phyloP scores from a whole-genome alignment of 2,888 invertebrate genomes.

The Atrina japonica region DNA sequence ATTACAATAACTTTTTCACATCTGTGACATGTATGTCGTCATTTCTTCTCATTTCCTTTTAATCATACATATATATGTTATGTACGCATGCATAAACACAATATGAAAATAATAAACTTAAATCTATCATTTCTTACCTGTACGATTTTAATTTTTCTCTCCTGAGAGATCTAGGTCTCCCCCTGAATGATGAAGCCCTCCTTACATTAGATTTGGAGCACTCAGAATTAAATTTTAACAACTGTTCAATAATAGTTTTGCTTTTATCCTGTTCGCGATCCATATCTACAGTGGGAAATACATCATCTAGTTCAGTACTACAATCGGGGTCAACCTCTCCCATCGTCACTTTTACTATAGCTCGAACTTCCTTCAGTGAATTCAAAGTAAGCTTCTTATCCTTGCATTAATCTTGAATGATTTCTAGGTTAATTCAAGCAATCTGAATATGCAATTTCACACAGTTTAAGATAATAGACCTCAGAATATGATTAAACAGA shows the following conservation, averaged over 20 bases:
- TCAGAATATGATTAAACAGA: too few species aligned
- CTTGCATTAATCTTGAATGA: too few species aligned
- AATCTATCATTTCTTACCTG: conserved; percentile 17
- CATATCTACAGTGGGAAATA: conserved; percentile 27
- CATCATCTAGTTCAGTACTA: conserved; percentile 30
- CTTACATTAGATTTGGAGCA: conserved; percentile 9
- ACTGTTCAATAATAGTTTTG: conserved; percentile 22
- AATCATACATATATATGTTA: too few species aligned
- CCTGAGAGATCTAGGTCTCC: conserved; percentile 13
- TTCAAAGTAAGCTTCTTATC: too few species aligned
- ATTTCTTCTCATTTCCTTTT: too few species aligned
- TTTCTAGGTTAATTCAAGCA: too few species aligned
- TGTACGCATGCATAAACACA: too few species aligned
- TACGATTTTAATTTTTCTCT: conserved; percentile 24
- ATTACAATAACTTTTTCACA: too few species aligned
- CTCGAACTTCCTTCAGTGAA: not conserved
- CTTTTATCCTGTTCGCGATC: conserved; percentile 23
- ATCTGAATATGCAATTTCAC: too few species aligned
- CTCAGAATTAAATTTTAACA: conserved; percentile 20
- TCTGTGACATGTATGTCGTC: too few species aligned
- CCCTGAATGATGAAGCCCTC: conserved; percentile 29
- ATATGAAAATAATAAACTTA: too few species aligned
- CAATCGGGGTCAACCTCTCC: not conserved
- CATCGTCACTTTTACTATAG: conserved; percentile 1
- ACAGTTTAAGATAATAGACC: too few species aligned